Conservation (phyloP, 2,888 invertebrate species). For the Pterostichus niger region DNA sequence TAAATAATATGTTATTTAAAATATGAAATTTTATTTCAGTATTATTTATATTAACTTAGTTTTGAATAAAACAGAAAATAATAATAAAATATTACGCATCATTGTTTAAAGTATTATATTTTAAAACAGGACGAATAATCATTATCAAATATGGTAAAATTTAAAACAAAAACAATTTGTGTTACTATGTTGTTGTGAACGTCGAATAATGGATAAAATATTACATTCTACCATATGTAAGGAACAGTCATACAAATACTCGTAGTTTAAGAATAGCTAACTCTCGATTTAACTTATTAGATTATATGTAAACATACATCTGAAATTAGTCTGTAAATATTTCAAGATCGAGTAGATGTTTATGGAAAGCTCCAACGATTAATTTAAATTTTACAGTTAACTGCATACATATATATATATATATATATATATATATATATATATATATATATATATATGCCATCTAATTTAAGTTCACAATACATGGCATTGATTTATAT, state of each 20-base stretch:
- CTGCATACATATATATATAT: slow-evolving; percentile 4
- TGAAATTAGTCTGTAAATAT: slow-evolving; percentile 37
- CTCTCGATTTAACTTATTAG: slow-evolving; percentile 38
- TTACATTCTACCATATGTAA: slow-evolving; percentile 24
- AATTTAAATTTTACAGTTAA: slow-evolving; percentile 22
- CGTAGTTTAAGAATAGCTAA: slow-evolving; percentile 25
- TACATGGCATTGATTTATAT: not conserved
- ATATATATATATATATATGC: slow-evolving; percentile 10
- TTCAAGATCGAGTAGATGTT: slow-evolving; percentile 20
- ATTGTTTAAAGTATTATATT: too few relatives aligned
- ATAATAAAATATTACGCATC: too few relatives aligned
- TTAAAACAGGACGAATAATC: too few relatives aligned
- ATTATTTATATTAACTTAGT: too few relatives aligned
- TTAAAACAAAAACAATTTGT: not conserved
- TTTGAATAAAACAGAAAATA: too few relatives aligned
- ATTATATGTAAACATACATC: slow-evolving; percentile 8
- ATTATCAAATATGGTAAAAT: too few relatives aligned
- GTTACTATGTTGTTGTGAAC: too few relatives aligned
- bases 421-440: slow-evolving; percentile 8
- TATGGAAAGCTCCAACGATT: slow-evolving; percentile 7
- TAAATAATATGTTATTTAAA: too few relatives aligned
- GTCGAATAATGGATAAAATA: slow-evolving; percentile 17
- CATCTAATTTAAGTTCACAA: not conserved
- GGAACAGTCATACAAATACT: slow-evolving; percentile 21
- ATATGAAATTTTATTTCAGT: too few relatives aligned